Evolutionary conservation across 2,113 vertebrate genomes (phyloP).

Genomic region (Collichthys lucidus): DNA sequence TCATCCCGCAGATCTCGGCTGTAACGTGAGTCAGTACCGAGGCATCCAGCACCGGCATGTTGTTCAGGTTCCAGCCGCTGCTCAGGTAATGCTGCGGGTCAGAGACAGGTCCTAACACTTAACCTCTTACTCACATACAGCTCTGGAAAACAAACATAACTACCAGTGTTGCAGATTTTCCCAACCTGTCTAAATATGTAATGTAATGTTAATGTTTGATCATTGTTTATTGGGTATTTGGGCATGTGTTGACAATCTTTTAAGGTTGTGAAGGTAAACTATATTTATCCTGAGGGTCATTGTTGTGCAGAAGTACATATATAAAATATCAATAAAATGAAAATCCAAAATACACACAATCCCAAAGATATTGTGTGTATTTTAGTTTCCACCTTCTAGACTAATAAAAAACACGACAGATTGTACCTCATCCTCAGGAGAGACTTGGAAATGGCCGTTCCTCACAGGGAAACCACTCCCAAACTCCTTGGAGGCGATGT

Average conservation of each 20-base stretch:
- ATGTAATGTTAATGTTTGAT: neutral
- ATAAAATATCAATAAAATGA: neutral
- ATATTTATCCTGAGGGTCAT: neutral
- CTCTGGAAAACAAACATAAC: neutral
- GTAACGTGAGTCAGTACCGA: constrained; percentile 96
- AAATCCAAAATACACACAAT: neutral
- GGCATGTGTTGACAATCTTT: neutral
- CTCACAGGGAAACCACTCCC: constrained; percentile 96
- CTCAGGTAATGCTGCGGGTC: constrained; percentile 90
- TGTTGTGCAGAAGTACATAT: no score
- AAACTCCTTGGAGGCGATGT: constrained; percentile 98
- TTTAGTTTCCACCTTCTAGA: neutral
- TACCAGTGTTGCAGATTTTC: neutral
- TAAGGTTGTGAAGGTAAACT: neutral
- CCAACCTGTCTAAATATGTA: neutral
- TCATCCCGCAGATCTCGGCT: constrained; percentile 99
- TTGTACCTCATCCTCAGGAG: constrained; percentile 92
- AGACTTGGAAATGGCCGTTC: constrained; percentile 90
- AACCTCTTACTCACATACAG: constrained; percentile 7
- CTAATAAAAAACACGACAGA: neutral
- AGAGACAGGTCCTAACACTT: constrained; percentile 46
- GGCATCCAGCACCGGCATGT: constrained; percentile 97
- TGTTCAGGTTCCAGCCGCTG: constrained; percentile 98
- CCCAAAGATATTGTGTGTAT: neutral
- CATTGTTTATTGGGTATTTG: neutral